Percentiles rank a stretch among this genome's conserved stretches.
Conservation (phyloP, 1,140 invertebrate species). For the Drosophila setifemur region DNA sequence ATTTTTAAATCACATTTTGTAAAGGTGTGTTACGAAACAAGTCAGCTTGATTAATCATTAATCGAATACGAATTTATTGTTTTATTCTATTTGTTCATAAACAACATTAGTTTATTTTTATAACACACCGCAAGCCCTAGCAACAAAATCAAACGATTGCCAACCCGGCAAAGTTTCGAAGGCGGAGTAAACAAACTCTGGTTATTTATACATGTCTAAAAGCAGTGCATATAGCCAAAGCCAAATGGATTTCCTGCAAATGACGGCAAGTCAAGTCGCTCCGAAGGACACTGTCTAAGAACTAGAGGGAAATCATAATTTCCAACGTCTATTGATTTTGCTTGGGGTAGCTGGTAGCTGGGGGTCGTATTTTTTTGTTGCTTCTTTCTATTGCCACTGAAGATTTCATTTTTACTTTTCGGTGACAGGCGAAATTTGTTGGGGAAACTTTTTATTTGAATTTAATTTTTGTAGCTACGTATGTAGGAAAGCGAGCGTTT, state of each 20-base stretch:
- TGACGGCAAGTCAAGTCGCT: conserved; percentile 25
- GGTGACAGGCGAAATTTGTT: conserved; percentile 22
- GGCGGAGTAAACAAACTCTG: conserved; percentile 29
- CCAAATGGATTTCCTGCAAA: conserved; percentile 44
- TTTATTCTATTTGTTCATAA: no score
- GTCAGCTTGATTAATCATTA: no score
- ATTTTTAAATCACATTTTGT: no score
- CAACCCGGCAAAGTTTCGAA: conserved; percentile 23
- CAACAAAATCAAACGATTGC: conserved; percentile 32
- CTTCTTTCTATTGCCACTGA: conserved; percentile 19
- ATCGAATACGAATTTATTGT: no score
- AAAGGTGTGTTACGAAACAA: no score
- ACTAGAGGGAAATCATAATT: conserved; percentile 36
- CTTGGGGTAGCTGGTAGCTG: no score
- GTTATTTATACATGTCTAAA: conserved; percentile 26
- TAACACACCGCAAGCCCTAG: background rate
- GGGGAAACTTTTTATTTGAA: conserved; percentile 37
- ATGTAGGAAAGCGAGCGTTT: no score
- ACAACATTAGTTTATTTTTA: background rate
- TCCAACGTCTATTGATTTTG: conserved; percentile 34
- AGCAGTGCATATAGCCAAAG: conserved; percentile 9
- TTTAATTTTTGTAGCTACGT: conserved; percentile 34
- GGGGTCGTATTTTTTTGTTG: background rate
- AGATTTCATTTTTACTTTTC: conserved; percentile 6
- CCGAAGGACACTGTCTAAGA: conserved; percentile 39